Evolutionary conservation across 1,140 invertebrate genomes (phyloP), one percentile per base, ranked within the genome.

Genomic region (Palaemon carinicauda): DNA sequence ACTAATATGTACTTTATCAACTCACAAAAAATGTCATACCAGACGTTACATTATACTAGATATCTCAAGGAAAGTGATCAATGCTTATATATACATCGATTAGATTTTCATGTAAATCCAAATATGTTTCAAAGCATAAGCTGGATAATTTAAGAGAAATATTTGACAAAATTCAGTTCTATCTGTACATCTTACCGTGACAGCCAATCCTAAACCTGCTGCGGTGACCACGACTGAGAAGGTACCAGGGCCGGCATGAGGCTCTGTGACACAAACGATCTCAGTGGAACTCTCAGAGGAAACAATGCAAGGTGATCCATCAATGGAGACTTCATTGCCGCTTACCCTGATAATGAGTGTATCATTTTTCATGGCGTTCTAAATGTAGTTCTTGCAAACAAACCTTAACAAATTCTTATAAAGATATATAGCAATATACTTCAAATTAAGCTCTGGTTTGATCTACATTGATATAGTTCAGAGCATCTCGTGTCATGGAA

Each of bases 261-360:
- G 51, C 29, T 82, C 56, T 17, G 88, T 89, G 19, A 50, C 21
- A 56, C 88, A 89, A 9, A 29, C 29, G 51, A 89, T 87, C 53
- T 51, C 19, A 15, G 84, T 69, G 1, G 51, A 21, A n/a, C 71
- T 85, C 80, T 89, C 84, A 14, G 80, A 31, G n/a, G 17, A 21
- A 21, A 89, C 80, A 17, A 56, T 53, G 33, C 88, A 89, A 73
- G 27, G 53, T 5, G 80, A 82, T 33, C 88, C 88, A 31, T 73
- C 88, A 19, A 89, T 87, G 4, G n/a, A 87, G 12, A 89, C 84
- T 1, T 3, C 29, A 54, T 89, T 89, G 12, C 88, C 88, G 27
- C 56, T 65, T 0, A 31, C 27, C 12, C 87, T 88, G 87, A 1
- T 31, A 27, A 5, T 7, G 14, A 56, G 29, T n/a, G n/a, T n/a